These are phyloP conservation scores for Rhynchotus rufescens DNA, from an alignment of 2,797 vertebrate genomes.

Conservation along the genomic window DNA sequence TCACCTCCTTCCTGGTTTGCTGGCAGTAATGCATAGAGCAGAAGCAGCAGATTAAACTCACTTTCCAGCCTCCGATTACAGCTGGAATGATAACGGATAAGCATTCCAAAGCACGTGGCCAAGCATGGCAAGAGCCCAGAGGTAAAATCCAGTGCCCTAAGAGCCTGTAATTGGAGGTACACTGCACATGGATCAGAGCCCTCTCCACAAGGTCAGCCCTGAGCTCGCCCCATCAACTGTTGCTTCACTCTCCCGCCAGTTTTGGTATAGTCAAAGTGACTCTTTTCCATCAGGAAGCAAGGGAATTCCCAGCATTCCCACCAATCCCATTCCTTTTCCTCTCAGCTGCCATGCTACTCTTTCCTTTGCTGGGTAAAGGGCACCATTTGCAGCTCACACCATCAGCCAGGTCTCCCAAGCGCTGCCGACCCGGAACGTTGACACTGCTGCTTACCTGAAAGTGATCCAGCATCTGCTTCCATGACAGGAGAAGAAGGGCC, in stretches of 20 bases:
- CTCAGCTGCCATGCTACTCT: rapidly evolving
- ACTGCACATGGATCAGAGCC: neutral
- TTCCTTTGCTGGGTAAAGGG: neutral
- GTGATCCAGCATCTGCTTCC: conserved; percentile 99
- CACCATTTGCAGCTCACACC: neutral
- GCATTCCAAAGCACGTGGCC: neutral
- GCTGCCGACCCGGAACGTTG: neutral
- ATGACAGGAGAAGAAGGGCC: conserved; percentile 93
- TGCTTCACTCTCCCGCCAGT: neutral
- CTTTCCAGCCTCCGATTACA: neutral
- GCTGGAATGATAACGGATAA: neutral
- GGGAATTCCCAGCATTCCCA: neutral
- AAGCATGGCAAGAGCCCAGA: neutral
- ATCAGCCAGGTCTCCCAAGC: neutral
- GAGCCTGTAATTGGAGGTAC: neutral
- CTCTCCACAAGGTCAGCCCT: neutral
- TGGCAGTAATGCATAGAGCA: rapidly evolving
- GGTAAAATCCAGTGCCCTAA: neutral
- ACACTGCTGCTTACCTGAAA: conserved; percentile 86
- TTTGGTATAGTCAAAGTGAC: neutral
- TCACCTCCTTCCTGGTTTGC: neutral
- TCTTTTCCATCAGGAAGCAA: neutral
- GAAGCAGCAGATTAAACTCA: neutral
- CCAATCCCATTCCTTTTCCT: neutral
- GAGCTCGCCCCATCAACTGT: neutral